Base-by-base conservation (phyloP, 2,888 invertebrate genomes). In the Lymantria monacha region DNA sequence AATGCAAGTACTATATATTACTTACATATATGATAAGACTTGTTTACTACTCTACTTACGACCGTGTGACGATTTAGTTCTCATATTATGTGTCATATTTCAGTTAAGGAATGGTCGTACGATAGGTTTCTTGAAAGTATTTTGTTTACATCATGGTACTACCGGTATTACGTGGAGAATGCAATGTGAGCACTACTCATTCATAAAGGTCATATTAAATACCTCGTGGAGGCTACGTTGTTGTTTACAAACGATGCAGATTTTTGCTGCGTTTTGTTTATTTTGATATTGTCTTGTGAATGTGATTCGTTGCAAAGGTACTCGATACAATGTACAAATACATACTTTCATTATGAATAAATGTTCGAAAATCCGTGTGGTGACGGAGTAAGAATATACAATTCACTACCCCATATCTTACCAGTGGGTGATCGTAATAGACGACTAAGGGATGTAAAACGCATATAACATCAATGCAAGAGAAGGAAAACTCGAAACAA, bases 111-210 rank as follows among this genome's bases (percentile, higher is more conserved):
- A 42, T 46, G 47, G 53, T 68, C 56, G 69, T 63, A 61, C 69
- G 62, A 61, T 37, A 49, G 22, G 42, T 15, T 67, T 67, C 66
- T 30, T 37, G 51, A 69, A 61, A 68, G 31, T 55, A 49, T 49
- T 54, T 3, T 66, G 76, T 74, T 73, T 74, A 74, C 71, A 56
- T 40, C 53, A 46, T 15, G 49, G 42, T 45, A 51, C 37, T 46
- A 31, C 36, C 43, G 49, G 44, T 48, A 49, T 60, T 55, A 48
- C 63, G 40, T 54, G 49, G 48, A 55, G 76, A 81, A 78, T 83
- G 85, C 79, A 74, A 77, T 61, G 65, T 53, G 71, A 72, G 74
- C 81, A 72, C 53, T 69, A 65, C 69, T 70, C 87, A 87, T 87
- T 87, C 87, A 87, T 83, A 78, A 82, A 81, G 53, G 55, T 61